Evolutionary conservation across 2,888 invertebrate species (phyloP).

Genomic region (Scaptomyza cyrtandrae): DNA sequence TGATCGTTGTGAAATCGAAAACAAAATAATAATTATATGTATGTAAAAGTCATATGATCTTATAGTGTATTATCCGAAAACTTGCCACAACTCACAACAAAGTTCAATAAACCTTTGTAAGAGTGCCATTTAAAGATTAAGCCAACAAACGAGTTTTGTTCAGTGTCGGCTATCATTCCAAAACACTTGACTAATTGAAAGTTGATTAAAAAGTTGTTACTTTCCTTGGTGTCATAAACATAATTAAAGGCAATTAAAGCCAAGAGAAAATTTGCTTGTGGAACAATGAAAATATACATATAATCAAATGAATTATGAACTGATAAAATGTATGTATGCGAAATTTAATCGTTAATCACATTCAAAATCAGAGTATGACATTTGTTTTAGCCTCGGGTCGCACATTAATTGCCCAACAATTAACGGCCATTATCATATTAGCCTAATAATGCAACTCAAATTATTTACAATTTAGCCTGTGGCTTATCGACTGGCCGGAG

Average conservation of each 20-base stretch:
- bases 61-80: background rate
- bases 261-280: background rate
- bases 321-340: background rate
- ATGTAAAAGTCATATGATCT: background rate
- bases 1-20: too few relatives aligned
- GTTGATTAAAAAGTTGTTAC: conserved; percentile 1
- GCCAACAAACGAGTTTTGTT: background rate
- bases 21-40: background rate
- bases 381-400: conserved; percentile 10
- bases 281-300: background rate
- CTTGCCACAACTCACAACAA: background rate
- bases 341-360: conserved; percentile 27
- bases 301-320: background rate
- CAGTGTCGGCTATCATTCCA: background rate
- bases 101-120: background rate
- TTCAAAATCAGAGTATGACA: background rate
- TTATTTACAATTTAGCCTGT: conserved; percentile 25
- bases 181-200: conserved; percentile 23
- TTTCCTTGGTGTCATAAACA: background rate
- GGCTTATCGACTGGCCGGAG: conserved; percentile 41
- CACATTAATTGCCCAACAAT: conserved; percentile 44
- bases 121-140: background rate
- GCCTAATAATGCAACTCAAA: conserved; percentile 47
- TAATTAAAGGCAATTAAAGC: background rate
- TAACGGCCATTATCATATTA: conserved; percentile 51